Conservation (phyloP, 2,797 vertebrate species). For the Lateolabrax maculatus region DNA sequence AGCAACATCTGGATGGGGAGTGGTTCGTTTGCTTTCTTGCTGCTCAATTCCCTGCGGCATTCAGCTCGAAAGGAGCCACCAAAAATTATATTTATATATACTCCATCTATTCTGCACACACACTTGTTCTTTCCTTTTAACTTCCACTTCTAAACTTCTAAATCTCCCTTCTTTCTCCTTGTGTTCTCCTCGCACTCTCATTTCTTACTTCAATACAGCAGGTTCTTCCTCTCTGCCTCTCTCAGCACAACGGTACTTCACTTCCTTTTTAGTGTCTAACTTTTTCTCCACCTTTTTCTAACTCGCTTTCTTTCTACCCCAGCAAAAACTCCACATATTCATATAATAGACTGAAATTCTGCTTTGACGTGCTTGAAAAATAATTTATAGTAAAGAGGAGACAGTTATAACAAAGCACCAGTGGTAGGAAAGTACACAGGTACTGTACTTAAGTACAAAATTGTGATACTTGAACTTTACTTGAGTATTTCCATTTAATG, state of each 20-base stretch:
- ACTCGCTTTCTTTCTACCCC: not conserved
- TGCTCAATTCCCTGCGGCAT: constrained; percentile 45
- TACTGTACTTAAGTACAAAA: not conserved
- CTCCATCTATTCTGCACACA: constrained; percentile 9
- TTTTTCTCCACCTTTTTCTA: constrained; percentile 12
- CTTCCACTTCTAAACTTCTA: constrained; percentile 36
- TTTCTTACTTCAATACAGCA: constrained; percentile 17
- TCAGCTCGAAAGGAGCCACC: constrained; percentile 45
- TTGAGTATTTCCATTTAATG: not conserved
- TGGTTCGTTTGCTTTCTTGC: constrained; percentile 65
- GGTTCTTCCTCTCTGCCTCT: constrained; percentile 29
- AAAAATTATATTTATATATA: constrained; percentile 44
- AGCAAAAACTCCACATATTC: constrained; percentile 28
- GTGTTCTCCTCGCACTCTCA: constrained; percentile 2
- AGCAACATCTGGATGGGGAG: constrained; percentile 71
- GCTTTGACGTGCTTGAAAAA: not conserved
- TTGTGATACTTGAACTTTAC: not conserved
- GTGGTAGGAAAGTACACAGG: not conserved
- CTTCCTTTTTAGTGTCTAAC: constrained; percentile 2
- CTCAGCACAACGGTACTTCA: not conserved
- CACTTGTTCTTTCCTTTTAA: constrained; percentile 12
- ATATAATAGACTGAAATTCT: not conserved
- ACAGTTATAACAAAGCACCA: not conserved
- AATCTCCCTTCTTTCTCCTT: constrained; percentile 8
- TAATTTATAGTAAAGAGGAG: not conserved